These are phyloP conservation scores for Silurus asotus DNA, from an alignment of 2,113 vertebrate species.

Conservation along the genomic window DNA sequence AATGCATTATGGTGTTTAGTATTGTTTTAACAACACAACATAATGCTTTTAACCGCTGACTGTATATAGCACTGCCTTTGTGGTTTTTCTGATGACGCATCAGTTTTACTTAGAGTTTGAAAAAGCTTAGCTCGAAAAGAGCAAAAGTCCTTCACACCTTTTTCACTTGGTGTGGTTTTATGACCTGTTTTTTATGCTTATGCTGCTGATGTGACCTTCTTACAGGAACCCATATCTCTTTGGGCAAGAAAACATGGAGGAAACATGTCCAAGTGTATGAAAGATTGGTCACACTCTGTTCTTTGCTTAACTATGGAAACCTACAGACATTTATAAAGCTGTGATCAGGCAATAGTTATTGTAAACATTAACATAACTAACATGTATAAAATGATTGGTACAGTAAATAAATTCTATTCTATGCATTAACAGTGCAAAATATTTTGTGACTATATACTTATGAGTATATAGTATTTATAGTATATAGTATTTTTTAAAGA, in stretches of 20 bases:
- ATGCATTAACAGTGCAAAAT: neutral
- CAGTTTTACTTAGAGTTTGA: neutral
- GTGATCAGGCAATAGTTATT: neutral
- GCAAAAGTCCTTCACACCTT: neutral
- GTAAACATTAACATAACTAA: neutral
- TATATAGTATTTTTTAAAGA: neutral
- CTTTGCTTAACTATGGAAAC: neutral
- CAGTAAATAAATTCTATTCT: neutral
- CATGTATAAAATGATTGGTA: neutral
- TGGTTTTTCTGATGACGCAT: neutral
- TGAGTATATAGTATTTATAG: too few species aligned
- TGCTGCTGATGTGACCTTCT: neutral
- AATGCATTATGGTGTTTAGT: neutral
- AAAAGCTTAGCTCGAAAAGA: neutral
- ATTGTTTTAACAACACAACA: neutral
- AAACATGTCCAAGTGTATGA: neutral
- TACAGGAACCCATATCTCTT: neutral
- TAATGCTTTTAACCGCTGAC: neutral
- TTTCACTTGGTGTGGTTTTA: neutral
- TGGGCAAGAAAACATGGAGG: neutral
- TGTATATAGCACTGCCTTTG: neutral
- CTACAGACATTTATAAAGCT: neutral
- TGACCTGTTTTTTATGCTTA: constrained; percentile 13
- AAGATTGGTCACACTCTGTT: neutral
- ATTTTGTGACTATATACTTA: neutral